phyloP scores from a whole-genome alignment of 1,140 invertebrate genomes.

The Ladona fulva region DNA sequence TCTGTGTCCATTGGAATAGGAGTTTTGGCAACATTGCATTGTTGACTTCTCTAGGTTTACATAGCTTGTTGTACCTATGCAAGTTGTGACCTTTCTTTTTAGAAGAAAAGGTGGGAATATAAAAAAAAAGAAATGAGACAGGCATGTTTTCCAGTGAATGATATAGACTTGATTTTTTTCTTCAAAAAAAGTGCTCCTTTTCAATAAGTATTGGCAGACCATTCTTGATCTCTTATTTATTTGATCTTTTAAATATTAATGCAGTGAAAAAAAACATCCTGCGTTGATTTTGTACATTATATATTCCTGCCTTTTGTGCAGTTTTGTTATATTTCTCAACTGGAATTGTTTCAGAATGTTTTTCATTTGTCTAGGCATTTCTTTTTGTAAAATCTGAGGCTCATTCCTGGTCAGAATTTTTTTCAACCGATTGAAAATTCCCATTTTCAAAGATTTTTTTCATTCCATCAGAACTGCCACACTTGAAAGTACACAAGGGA shows the following conservation, averaged over 20 bases:
- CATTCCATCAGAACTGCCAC: too few species aligned
- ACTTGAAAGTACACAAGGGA: too few species aligned
- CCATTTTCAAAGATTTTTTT: too few species aligned
- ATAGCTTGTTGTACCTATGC: too few species aligned
- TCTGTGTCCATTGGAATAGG: too few species aligned
- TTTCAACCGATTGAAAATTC: too few species aligned
- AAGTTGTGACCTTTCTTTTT: neutral
- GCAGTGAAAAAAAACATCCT: neutral
- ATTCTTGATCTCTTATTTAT: slow-evolving; percentile 3
- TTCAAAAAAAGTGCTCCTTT: neutral
- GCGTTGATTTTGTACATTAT: neutral
- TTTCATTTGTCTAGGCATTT: neutral
- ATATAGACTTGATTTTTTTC: neutral
- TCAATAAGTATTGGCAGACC: neutral
- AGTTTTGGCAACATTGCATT: too few species aligned
- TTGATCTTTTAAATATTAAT: neutral
- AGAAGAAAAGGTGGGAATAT: neutral
- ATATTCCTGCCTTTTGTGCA: neutral
- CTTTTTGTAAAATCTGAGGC: too few species aligned
- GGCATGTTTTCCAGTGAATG: neutral
- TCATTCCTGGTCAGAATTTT: too few species aligned
- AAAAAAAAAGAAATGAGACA: neutral
- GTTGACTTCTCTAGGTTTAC: too few species aligned
- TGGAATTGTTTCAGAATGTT: too few species aligned
- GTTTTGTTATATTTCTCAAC: neutral